Evolutionary conservation across 2,888 invertebrate species (phyloP).

Genomic region (Encarsia formosa): DNA sequence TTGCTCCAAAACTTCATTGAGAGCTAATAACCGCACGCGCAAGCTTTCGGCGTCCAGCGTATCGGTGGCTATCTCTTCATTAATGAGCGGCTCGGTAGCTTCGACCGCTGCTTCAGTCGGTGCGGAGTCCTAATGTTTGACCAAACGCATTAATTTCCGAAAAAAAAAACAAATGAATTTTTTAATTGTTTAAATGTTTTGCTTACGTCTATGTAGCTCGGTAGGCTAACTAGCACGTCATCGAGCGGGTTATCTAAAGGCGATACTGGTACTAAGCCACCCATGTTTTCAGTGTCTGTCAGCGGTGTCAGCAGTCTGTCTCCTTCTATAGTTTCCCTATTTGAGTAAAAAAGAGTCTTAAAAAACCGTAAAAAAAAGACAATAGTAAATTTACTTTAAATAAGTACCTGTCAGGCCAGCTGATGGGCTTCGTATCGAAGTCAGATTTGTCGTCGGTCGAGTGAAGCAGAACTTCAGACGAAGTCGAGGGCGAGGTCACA

Average conservation of each 20-base stretch:
- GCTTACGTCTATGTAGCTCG: slow-evolving; percentile 50
- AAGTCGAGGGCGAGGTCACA: slow-evolving; percentile 49
- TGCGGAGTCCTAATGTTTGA: slow-evolving; percentile 39
- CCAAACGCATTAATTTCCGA: not conserved
- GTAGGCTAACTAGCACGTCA: slow-evolving; percentile 42
- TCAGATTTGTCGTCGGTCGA: slow-evolving; percentile 29
- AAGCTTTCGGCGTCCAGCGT: slow-evolving; percentile 39
- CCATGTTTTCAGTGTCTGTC: slow-evolving; percentile 43
- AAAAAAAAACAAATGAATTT: not conserved
- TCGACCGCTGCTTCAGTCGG: slow-evolving; percentile 44
- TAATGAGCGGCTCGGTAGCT: slow-evolving; percentile 42
- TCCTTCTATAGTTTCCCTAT: slow-evolving; percentile 36
- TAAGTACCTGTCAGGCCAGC: slow-evolving; percentile 37
- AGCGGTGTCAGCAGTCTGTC: slow-evolving; percentile 46
- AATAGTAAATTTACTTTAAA: not conserved
- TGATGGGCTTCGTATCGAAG: slow-evolving; percentile 31
- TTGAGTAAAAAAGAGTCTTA: too few relatives aligned
- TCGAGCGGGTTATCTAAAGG: slow-evolving; percentile 46
- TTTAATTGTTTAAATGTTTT: not conserved
- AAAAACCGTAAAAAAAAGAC: too few relatives aligned
- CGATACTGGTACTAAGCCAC: slow-evolving; percentile 47
- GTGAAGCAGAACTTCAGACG: slow-evolving; percentile 29
- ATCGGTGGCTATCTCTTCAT: slow-evolving; percentile 36
- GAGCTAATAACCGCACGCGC: slow-evolving; percentile 39
- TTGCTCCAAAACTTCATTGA: slow-evolving; percentile 45